Percentiles rank a stretch among this genome's conserved stretches.
These are phyloP conservation scores for Heteropelma amictum DNA, from an alignment of 2,888 invertebrate species.

Conservation along the genomic window DNA sequence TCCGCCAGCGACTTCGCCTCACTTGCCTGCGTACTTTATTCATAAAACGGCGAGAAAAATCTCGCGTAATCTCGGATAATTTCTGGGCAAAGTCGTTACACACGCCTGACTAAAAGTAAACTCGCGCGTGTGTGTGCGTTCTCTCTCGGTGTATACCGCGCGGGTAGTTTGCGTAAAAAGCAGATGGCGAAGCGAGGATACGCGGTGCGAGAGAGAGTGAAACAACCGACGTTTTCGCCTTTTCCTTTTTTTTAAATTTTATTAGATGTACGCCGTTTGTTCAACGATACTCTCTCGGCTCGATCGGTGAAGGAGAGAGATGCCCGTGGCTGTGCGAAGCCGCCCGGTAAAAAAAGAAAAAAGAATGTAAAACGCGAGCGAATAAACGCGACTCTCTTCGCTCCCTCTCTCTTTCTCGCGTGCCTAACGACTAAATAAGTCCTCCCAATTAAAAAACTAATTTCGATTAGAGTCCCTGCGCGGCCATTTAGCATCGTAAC, in stretches of 20 bases:
- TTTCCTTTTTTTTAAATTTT: slow-evolving; percentile 31
- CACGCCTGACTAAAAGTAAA: slow-evolving; percentile 27
- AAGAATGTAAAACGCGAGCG: not conserved
- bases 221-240: slow-evolving; percentile 13
- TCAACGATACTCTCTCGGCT: slow-evolving; percentile 29
- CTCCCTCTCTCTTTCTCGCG: slow-evolving; percentile 43
- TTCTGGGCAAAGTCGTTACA: slow-evolving; percentile 44
- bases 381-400: no score
- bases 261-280: slow-evolving; percentile 3
- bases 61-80: slow-evolving; percentile 56
- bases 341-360: slow-evolving; percentile 2
- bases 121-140: not conserved
- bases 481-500: slow-evolving; percentile 70
- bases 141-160: not conserved
- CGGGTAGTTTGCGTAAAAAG: slow-evolving; percentile 53
- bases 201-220: slow-evolving; percentile 43
- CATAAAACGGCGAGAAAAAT: slow-evolving; percentile 52
- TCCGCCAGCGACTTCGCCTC: not conserved
- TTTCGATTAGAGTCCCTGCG: slow-evolving; percentile 76
- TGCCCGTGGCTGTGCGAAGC: slow-evolving; percentile 32
- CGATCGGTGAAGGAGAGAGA: slow-evolving; percentile 11
- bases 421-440: slow-evolving; percentile 75
- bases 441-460: slow-evolving; percentile 76
- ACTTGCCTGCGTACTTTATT: slow-evolving; percentile 39
- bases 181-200: slow-evolving; percentile 57